Conservation (phyloP, 2,888 invertebrate species). For the Spodoptera littoralis region DNA sequence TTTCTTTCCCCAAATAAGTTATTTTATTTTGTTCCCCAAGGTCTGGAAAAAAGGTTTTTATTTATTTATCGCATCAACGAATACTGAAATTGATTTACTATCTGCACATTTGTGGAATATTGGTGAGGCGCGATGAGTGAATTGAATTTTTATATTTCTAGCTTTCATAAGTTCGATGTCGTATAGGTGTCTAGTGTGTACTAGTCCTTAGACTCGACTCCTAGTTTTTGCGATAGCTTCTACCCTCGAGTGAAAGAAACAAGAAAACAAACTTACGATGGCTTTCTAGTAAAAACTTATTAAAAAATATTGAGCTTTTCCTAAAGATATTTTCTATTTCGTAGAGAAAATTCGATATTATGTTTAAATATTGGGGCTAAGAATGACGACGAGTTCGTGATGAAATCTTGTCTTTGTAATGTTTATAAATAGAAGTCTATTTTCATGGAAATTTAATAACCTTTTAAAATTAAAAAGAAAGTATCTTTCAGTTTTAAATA, state of each 20-base stretch:
- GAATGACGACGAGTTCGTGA: too few relatives aligned
- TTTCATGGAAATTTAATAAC: too few relatives aligned
- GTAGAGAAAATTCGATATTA: background rate
- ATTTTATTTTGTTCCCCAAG: conserved; percentile 42
- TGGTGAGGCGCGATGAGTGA: conserved; percentile 16
- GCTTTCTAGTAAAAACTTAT: conserved; percentile 32
- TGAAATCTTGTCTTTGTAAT: too few relatives aligned
- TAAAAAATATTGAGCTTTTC: conserved; percentile 39
- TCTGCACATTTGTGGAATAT: conserved; percentile 31
- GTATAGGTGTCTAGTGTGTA: conserved; percentile 31
- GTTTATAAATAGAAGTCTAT: too few relatives aligned
- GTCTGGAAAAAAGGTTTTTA: conserved; percentile 37
- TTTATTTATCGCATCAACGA: conserved; percentile 45
- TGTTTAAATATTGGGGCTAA: too few relatives aligned
- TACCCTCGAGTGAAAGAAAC: conserved; percentile 30
- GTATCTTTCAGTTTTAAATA: too few relatives aligned
- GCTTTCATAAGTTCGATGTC: conserved; percentile 22
- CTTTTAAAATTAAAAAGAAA: too few relatives aligned
- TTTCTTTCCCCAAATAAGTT: conserved; percentile 38
- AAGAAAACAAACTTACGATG: conserved; percentile 53
- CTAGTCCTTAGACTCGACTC: conserved; percentile 26
- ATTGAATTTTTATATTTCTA: conserved; percentile 27
- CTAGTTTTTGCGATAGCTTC: conserved; percentile 47
- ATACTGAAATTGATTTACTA: conserved; percentile 41
- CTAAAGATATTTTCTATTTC: conserved; percentile 13